Conservation (phyloP, 2,113 vertebrate genomes). For the Hypocryptadius cinnamomeus region DNA sequence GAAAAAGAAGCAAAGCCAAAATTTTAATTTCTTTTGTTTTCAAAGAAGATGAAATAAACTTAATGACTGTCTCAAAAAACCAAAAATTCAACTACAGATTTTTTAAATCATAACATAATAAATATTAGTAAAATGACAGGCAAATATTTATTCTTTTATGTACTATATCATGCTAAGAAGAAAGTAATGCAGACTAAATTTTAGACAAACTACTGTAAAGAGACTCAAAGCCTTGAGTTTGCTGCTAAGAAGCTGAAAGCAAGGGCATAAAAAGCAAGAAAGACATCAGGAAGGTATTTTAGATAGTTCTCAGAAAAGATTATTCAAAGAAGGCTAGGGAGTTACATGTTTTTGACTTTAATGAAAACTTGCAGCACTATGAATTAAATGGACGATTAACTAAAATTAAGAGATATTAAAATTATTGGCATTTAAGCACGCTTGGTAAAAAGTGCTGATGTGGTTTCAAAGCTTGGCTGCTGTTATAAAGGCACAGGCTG, state of each 20-base stretch:
- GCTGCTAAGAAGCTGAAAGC: constrained; percentile 51
- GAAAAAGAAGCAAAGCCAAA: not conserved
- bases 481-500: not conserved
- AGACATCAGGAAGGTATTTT: not conserved
- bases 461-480: not conserved
- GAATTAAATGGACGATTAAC: not conserved
- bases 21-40: not conserved
- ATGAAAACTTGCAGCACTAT: not conserved
- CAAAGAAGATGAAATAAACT: not conserved
- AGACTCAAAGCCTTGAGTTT: constrained; percentile 39
- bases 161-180: not conserved
- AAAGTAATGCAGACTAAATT: constrained; percentile 6
- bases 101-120: not conserved
- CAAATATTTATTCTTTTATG: constrained; percentile 31
- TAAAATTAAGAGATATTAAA: not conserved
- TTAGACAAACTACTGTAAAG: constrained; percentile 3
- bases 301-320: constrained; percentile 27
- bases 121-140: constrained; percentile 47
- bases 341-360: not conserved
- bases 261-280: constrained; percentile 35
- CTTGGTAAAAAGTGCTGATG: not conserved
- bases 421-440: not conserved
- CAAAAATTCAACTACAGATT: not conserved
- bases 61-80: not conserved
- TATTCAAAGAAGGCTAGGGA: not conserved